Percentiles rank a stretch among this genome's conserved stretches.
phyloP scores from a whole-genome alignment of 2,113 vertebrate genomes.

The Patagioenas fasciata region DNA sequence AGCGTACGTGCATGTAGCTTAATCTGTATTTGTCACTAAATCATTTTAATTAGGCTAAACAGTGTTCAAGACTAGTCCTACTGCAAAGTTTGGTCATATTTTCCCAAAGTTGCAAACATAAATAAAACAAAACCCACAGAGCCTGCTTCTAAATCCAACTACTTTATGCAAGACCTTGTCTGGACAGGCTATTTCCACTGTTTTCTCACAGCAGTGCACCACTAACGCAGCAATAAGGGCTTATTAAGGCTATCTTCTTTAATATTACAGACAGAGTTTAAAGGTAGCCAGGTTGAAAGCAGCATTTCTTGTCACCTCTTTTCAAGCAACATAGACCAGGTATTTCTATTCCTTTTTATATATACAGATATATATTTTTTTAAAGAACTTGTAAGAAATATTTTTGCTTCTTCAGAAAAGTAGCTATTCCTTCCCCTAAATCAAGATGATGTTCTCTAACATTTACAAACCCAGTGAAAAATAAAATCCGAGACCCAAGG shows the following conservation, averaged over 20 bases:
- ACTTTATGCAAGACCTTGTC: slow-evolving; percentile 18
- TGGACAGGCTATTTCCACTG: neutral
- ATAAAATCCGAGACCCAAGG: neutral
- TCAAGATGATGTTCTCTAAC: neutral
- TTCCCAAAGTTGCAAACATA: slow-evolving; percentile 35
- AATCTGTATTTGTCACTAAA: slow-evolving; percentile 17
- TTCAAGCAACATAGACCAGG: neutral
- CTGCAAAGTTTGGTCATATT: neutral
- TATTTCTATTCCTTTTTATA: neutral
- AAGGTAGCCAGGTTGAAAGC: neutral
- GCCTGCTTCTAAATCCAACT: slow-evolving; percentile 11
- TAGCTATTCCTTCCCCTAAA: neutral
- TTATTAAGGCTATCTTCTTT: neutral
- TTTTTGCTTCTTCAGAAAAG: neutral
- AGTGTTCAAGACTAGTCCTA: neutral
- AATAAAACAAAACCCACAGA: neutral
- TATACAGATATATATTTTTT: neutral
- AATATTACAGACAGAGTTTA: neutral
- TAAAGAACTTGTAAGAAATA: neutral
- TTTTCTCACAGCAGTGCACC: slow-evolving; percentile 1
- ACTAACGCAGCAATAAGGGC: neutral
- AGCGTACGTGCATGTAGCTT: neutral
- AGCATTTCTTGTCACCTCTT: neutral
- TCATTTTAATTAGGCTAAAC: slow-evolving; percentile 46
- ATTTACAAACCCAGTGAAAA: neutral